A percentile compares a stretch with the other conserved stretches of the same genome.
These are phyloP conservation scores for Catocala fraxini DNA, from an alignment of 2,888 invertebrate species.

Conservation along the genomic window DNA sequence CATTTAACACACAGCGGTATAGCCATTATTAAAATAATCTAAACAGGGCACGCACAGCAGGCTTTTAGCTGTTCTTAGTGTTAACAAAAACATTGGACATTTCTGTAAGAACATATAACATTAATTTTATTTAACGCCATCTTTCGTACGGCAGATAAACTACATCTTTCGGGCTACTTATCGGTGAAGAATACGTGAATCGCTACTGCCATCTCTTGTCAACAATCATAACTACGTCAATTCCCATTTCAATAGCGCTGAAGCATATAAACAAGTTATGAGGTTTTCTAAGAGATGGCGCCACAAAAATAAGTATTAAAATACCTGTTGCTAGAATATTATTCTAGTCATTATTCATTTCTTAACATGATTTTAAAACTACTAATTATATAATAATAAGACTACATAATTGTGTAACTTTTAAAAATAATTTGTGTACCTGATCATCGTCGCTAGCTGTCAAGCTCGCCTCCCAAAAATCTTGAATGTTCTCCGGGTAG, in stretches of 20 bases:
- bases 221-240: accelerated
- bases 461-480: constrained; percentile 78
- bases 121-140: constrained; percentile 6
- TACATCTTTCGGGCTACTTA: accelerated
- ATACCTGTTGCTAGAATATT: neutral
- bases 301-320: constrained; percentile 4
- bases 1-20: constrained; percentile 43
- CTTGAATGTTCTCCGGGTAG: constrained; percentile 82
- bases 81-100: constrained; percentile 4
- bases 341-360: no score
- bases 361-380: neutral
- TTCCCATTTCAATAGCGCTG: accelerated
- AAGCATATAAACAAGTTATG: neutral
- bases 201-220: constrained; percentile 27
- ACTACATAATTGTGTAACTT: no score
- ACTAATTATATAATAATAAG: neutral
- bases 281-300: constrained; percentile 36
- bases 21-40: constrained; percentile 37
- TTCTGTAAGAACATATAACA: neutral
- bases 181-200: neutral
- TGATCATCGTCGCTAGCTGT: constrained; percentile 63
- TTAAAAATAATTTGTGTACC: constrained; percentile 53
- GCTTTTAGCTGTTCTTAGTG: constrained; percentile 52
- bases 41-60: constrained; percentile 50
- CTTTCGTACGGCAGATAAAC: constrained; percentile 10